Percentiles rank a stretch among this genome's conserved stretches.
These are phyloP conservation scores for Corythoichthys intestinalis DNA, from an alignment of 2,113 vertebrate genomes.

Conservation along the genomic window DNA sequence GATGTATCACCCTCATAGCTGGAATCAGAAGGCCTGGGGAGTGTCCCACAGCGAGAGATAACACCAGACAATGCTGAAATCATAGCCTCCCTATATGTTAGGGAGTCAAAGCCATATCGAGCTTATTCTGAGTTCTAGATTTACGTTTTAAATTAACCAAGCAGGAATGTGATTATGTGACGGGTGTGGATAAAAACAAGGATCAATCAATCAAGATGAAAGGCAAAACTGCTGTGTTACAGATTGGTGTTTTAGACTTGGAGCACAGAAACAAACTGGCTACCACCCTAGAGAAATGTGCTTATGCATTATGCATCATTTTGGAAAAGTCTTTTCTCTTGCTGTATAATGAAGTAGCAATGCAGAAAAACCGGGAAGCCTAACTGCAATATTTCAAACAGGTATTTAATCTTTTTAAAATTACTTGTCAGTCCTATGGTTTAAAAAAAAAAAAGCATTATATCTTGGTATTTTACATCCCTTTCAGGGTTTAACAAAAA, in stretches of 20 bases:
- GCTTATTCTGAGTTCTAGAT: slow-evolving; percentile 8
- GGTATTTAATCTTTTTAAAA: slow-evolving; percentile 21
- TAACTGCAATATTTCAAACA: slow-evolving; percentile 23
- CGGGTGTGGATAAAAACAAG: slow-evolving; percentile 24
- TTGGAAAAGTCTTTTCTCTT: slow-evolving; percentile 20
- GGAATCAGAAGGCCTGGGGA: slow-evolving; percentile 38
- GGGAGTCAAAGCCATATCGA: slow-evolving; percentile 50
- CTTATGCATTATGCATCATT: slow-evolving; percentile 40
- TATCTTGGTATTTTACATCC: slow-evolving; percentile 19
- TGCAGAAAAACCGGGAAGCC: slow-evolving; percentile 13
- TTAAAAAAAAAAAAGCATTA: slow-evolving; percentile 26
- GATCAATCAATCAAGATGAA: slow-evolving; percentile 42
- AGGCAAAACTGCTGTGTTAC: slow-evolving; percentile 12
- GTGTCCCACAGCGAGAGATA: slow-evolving; percentile 59
- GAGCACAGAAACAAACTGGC: slow-evolving; percentile 22
- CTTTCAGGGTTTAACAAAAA: slow-evolving; percentile 36
- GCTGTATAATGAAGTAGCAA: slow-evolving; percentile 22
- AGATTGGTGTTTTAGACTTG: slow-evolving; percentile 25
- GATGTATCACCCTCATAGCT: slow-evolving; percentile 43
- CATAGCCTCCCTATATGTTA: slow-evolving; percentile 50
- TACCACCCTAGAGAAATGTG: slow-evolving; percentile 17
- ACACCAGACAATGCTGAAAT: slow-evolving; percentile 51
- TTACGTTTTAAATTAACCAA: slow-evolving; percentile 12
- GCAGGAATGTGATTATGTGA: not conserved
- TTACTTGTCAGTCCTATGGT: slow-evolving; percentile 29